These are phyloP conservation scores for Iselma pallidipennis DNA, from an alignment of 2,888 invertebrate genomes.

Conservation along the genomic window DNA sequence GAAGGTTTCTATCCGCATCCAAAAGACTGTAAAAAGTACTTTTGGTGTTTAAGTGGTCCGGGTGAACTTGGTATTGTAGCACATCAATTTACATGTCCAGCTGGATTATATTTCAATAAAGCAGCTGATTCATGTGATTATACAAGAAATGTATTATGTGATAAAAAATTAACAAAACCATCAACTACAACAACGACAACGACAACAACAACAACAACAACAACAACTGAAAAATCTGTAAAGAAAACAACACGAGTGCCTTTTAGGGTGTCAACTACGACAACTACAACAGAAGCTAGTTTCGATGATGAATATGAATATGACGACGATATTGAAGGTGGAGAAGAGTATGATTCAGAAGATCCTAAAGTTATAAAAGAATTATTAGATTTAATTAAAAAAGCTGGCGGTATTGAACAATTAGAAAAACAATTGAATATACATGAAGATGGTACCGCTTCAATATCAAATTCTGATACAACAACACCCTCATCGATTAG, in stretches of 20 bases:
- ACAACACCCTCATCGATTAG: conserved; percentile 71
- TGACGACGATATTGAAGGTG: conserved; percentile 56
- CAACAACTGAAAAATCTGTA: conserved; percentile 57
- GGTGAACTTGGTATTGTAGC: conserved; percentile 89
- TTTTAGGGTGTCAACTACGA: conserved; percentile 54
- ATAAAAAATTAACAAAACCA: conserved; percentile 62
- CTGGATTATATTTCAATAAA: conserved; percentile 87
- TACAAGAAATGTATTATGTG: conserved; percentile 83
- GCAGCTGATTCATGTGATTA: conserved; percentile 92
- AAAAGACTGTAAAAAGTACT: conserved; percentile 91
- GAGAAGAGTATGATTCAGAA: conserved; percentile 57
- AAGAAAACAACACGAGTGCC: conserved; percentile 58
- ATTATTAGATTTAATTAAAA: conserved; percentile 79
- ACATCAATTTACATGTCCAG: conserved; percentile 91
- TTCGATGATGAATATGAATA: conserved; percentile 60
- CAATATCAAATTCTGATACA: conserved; percentile 54
- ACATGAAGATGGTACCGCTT: conserved; percentile 60
- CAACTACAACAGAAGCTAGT: conserved; percentile 47
- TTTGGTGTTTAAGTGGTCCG: conserved; percentile 91
- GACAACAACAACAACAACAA: conserved; percentile 56
- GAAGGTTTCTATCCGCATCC: conserved; percentile 94
- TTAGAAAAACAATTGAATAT: conserved; percentile 75
- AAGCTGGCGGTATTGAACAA: conserved; percentile 86
- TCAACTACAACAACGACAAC: conserved; percentile 56
- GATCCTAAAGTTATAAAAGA: conserved; percentile 82